Percentiles rank a stretch among this genome's conserved stretches.
Conservation (phyloP, 2,113 vertebrate species). For the Cacatua alba region DNA sequence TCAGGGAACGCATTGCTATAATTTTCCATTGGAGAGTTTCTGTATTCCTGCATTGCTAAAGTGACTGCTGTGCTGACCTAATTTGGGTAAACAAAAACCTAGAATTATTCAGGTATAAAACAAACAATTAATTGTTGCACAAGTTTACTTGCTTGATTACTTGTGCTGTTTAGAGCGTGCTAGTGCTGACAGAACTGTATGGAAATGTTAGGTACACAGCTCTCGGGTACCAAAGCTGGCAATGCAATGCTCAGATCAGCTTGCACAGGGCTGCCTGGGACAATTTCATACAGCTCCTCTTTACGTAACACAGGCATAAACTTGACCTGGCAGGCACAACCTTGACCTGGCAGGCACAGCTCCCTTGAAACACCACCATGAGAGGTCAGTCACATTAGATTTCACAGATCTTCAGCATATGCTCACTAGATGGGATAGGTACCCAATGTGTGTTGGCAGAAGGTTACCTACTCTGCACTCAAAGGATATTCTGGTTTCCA, state of each 20-base stretch:
- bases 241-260: not conserved
- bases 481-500: not conserved
- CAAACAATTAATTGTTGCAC: not conserved
- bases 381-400: not conserved
- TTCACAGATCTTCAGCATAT: not conserved
- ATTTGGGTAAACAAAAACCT: not conserved
- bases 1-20: not conserved
- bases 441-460: not conserved
- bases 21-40: constrained; percentile 24
- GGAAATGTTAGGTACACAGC: not conserved
- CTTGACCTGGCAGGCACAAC: not conserved
- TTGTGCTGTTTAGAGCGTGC: not conserved
- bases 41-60: not conserved
- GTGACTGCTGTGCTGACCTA: not conserved
- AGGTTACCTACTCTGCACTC: not conserved
- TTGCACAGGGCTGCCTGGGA: not conserved
- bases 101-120: not conserved
- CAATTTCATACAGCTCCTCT: not conserved
- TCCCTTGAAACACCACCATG: not conserved
- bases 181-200: not conserved
- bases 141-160: not conserved
- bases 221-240: not conserved
- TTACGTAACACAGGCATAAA: not conserved
- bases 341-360: not conserved
- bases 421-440: not conserved